A percentile compares a stretch with the other conserved stretches of the same genome.
Evolutionary conservation across 2,113 vertebrate species (phyloP).

Genomic region (Cisticola juncidis): DNA sequence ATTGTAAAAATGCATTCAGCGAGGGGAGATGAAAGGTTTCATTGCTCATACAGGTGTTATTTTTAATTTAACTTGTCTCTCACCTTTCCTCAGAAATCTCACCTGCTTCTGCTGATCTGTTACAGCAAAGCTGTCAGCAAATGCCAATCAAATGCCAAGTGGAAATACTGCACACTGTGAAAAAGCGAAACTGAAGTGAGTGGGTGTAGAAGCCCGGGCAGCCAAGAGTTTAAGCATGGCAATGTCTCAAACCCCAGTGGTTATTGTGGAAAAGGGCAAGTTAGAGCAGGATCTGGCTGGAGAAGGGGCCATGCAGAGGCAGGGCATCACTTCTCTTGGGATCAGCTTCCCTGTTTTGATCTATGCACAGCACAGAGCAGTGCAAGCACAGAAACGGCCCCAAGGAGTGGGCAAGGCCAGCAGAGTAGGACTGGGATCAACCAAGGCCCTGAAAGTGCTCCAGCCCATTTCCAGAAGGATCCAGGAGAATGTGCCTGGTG

Average conservation of each 20-base stretch:
- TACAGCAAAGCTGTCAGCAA: slow-evolving; percentile 1
- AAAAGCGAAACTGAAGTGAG: background rate
- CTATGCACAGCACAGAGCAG: background rate
- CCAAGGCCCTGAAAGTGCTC: background rate
- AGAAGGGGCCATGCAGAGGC: background rate
- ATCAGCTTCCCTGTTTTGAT: background rate
- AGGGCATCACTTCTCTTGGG: background rate
- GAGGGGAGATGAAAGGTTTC: background rate
- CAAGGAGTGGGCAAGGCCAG: background rate
- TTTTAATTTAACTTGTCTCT: slow-evolving; percentile 18
- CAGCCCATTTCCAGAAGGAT: too few relatives aligned
- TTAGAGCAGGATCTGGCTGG: background rate
- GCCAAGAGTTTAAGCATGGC: background rate
- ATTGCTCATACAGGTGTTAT: background rate
- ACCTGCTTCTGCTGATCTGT: background rate
- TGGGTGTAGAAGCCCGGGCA: background rate
- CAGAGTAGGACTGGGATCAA: too few relatives aligned
- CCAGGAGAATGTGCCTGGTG: background rate
- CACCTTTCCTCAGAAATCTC: background rate
- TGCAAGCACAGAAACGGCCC: fast-evolving
- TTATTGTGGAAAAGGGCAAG: background rate
- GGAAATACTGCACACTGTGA: background rate
- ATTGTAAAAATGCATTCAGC: background rate
- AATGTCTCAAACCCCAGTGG: background rate
- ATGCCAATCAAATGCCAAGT: background rate